A percentile compares a stretch with the other conserved stretches of the same genome.
Conservation (phyloP, 2,888 invertebrate genomes). For the Amphimallon solstitiale region DNA sequence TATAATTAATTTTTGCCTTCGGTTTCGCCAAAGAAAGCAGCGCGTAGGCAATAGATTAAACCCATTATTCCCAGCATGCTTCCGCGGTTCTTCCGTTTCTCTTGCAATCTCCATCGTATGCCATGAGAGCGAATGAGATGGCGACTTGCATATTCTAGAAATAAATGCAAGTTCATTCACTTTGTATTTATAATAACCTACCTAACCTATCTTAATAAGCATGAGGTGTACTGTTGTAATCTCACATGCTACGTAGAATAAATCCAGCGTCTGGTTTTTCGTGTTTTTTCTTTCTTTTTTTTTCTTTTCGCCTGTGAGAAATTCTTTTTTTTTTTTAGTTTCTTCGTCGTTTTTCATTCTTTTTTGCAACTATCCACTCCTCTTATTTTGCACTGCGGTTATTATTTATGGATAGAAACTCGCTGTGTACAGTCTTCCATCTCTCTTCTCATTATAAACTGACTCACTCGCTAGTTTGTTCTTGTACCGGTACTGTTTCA, state of each 20-base stretch:
- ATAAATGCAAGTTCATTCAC: conserved; percentile 58
- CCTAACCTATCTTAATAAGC: conserved; percentile 60
- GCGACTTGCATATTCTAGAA: conserved; percentile 24
- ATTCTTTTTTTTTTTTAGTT: conserved; percentile 10
- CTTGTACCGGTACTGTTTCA: background rate
- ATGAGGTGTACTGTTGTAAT: conserved; percentile 36
- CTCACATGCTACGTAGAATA: too few species aligned
- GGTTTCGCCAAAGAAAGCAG: background rate
- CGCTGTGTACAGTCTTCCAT: background rate
- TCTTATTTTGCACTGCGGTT: background rate
- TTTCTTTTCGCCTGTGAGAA: conserved; percentile 20
- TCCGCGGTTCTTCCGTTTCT: background rate
- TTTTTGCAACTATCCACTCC: background rate
- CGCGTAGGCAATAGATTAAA: background rate
- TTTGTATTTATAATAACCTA: conserved; percentile 62
- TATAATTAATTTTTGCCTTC: conserved; percentile 4
- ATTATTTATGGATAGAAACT: conserved; percentile 8
- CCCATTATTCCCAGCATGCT: too few species aligned
- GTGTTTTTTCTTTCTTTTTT: too few species aligned
- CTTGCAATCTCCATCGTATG: background rate
- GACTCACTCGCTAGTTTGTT: background rate
- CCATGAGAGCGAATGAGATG: background rate
- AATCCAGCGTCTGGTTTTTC: too few species aligned
- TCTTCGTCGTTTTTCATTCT: background rate
- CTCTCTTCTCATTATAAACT: too few species aligned